Evolutionary conservation across 2,888 invertebrate species (phyloP).

Genomic region (Nymphalis c-album): DNA sequence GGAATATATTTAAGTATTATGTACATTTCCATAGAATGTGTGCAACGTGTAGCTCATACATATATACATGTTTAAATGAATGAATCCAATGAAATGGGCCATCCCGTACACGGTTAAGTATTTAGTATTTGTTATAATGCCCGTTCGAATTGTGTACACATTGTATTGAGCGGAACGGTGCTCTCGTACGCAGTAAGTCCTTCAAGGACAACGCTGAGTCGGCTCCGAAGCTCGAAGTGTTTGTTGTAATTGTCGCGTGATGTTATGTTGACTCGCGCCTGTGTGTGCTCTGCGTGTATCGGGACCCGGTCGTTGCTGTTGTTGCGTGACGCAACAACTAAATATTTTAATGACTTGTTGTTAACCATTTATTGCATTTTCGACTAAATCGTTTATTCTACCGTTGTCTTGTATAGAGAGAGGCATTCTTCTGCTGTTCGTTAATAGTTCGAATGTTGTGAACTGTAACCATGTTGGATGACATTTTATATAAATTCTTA

Average conservation of each 20-base stretch:
- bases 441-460: constrained; percentile 5
- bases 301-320: not conserved
- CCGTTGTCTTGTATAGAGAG: constrained; percentile 22
- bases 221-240: not conserved
- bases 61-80: too few relatives aligned
- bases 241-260: not conserved
- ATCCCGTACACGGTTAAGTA: too few relatives aligned
- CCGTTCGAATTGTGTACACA: not conserved
- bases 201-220: not conserved
- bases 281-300: too few relatives aligned
- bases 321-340: not conserved
- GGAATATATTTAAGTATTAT: not conserved
- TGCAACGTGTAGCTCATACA: too few relatives aligned
- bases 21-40: not conserved
- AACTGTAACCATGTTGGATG: constrained; percentile 8
- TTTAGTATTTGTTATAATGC: too few relatives aligned
- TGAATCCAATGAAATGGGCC: too few relatives aligned
- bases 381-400: constrained; percentile 25
- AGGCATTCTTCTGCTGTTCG: too few relatives aligned
- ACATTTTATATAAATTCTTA: constrained; percentile 1
- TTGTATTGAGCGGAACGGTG: not conserved
- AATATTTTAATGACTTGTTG: constrained; percentile 9
- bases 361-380: constrained; percentile 18
- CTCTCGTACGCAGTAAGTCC: not conserved
- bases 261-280: too few relatives aligned